Percentiles rank a stretch among this genome's conserved stretches.
Evolutionary conservation across 2,888 invertebrate species (phyloP).

Genomic region (Eulithis prunata): DNA sequence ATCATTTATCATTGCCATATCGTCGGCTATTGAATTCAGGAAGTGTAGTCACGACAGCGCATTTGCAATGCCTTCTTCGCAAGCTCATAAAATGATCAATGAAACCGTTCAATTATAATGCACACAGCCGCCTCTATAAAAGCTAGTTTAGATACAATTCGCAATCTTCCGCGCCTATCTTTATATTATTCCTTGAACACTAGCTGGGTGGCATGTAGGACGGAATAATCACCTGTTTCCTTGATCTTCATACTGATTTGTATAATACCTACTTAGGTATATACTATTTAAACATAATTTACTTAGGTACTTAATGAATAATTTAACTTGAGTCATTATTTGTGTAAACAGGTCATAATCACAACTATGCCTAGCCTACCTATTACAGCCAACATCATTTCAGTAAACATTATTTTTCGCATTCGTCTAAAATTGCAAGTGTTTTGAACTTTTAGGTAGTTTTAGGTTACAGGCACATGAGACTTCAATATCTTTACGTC

Average conservation of each 20-base stretch:
- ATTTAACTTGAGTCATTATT: conserved; percentile 17
- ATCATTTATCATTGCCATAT: conserved; percentile 66
- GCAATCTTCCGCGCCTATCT: conserved; percentile 58
- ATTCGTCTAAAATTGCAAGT: too few species aligned
- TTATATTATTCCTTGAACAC: conserved; percentile 41
- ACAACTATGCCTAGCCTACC: too few species aligned
- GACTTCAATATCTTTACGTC: too few species aligned
- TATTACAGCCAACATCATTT: too few species aligned
- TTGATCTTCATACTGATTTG: conserved; percentile 39
- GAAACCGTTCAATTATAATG: conserved; percentile 77
- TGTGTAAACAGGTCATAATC: conserved; percentile 16
- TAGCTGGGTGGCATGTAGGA: conserved; percentile 39
- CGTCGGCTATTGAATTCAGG: conserved; percentile 65
- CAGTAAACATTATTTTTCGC: too few species aligned
- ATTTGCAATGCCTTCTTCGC: conserved; percentile 78
- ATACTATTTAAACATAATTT: conserved; percentile 14
- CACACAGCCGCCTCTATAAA: conserved; percentile 59
- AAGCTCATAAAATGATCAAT: conserved; percentile 79
- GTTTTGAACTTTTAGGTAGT: too few species aligned
- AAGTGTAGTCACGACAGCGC: conserved; percentile 74
- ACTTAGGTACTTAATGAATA: conserved; percentile 2
- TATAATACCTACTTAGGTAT: conserved; percentile 8
- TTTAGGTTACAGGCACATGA: too few species aligned
- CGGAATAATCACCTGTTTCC: conserved; percentile 33
- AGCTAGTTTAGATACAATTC: conserved; percentile 67